phyloP scores from a whole-genome alignment of 2,888 invertebrate genomes.

The Drosophila cognata region DNA sequence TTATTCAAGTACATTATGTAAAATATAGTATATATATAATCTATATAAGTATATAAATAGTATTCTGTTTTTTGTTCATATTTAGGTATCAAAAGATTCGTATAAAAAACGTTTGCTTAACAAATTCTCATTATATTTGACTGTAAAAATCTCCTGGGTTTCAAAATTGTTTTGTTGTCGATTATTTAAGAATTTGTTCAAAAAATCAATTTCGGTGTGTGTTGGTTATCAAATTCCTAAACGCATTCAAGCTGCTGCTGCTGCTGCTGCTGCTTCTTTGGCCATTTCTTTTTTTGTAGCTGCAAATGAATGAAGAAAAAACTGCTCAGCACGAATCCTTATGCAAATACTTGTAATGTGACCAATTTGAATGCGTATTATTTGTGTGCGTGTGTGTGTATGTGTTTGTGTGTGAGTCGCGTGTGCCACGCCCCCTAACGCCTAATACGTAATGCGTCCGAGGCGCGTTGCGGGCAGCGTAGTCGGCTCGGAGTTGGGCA shows the following conservation, averaged over 20 bases:
- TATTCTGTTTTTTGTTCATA: slow-evolving; percentile 55
- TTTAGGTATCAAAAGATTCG: slow-evolving; percentile 70
- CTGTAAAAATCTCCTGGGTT: slow-evolving; percentile 63
- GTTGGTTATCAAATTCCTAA: slow-evolving; percentile 23
- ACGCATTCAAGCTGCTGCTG: slow-evolving; percentile 5
- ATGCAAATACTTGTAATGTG: slow-evolving; percentile 28
- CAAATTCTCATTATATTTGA: slow-evolving; percentile 58
- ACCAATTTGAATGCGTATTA: slow-evolving; percentile 37
- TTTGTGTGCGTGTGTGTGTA: not conserved
- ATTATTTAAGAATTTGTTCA: slow-evolving; percentile 34
- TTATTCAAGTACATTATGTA: slow-evolving; percentile 50
- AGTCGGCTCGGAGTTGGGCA: slow-evolving; percentile 70
- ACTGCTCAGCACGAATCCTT: slow-evolving; percentile 35
- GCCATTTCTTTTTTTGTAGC: not conserved
- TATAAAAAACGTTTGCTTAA: slow-evolving; percentile 74
- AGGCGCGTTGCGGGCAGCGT: slow-evolving; percentile 67
- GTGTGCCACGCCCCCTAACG: slow-evolving; percentile 47
- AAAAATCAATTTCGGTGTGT: slow-evolving; percentile 50
- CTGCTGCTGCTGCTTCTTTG: slow-evolving; percentile 1
- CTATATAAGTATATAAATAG: slow-evolving; percentile 61
- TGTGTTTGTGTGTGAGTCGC: slow-evolving; percentile 36
- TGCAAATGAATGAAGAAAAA: not conserved
- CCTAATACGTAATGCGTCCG: slow-evolving; percentile 68
- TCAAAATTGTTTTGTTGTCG: slow-evolving; percentile 60
- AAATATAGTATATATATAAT: slow-evolving; percentile 46